Base-by-base conservation (phyloP, 2,113 vertebrate genomes). In the Hypocryptadius cinnamomeus region DNA sequence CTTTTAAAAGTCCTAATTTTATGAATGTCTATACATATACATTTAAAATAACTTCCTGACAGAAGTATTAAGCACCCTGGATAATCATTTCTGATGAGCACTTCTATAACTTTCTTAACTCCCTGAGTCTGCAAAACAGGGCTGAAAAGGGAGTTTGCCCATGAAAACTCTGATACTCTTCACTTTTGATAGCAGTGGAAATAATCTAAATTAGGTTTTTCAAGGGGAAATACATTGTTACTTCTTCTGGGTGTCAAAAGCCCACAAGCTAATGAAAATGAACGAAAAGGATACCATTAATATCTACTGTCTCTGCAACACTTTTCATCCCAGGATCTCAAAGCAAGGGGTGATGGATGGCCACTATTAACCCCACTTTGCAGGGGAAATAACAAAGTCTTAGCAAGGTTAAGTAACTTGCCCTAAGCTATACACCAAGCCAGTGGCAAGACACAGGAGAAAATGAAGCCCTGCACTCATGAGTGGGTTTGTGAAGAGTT, bases 361-460 rank as follows among this genome's bases (percentile, higher is more conserved):
- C 88, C 83, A 94, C 74, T 72, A 92, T 93, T 94, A 96, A 93
- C 86, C 95, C 85, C 94, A 79, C 90, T 92, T 95, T 91, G 57
- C 73, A 85, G 61, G 50, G 44, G 83, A 96, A 92, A 89, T 89
- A 84, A 78, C 76, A 74, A 79, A 92, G 65, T 53, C 73, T 86
- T 42, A 37, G 65, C n/a, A 84, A 87, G 92, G 87, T 92, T 93
- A 96, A 95, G 61, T 92, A 89, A 93, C 86, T 95, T 89, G 86
- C 61, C 70, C 84, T 76, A 85, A 82, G 37, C 77, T 37, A 17
- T 4, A 3, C 47, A 70, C 64, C 30, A 44, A 54, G 66, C 51
- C 56, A 50, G 64, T 82, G 59, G 30, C 76, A 83, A 92, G 47
- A 30, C 27, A 83, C 15, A 11, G 35, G 13, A 10, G 28, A 63